phyloP scores from a whole-genome alignment of 1,140 invertebrate genomes.

The Antheraea mylitta region DNA sequence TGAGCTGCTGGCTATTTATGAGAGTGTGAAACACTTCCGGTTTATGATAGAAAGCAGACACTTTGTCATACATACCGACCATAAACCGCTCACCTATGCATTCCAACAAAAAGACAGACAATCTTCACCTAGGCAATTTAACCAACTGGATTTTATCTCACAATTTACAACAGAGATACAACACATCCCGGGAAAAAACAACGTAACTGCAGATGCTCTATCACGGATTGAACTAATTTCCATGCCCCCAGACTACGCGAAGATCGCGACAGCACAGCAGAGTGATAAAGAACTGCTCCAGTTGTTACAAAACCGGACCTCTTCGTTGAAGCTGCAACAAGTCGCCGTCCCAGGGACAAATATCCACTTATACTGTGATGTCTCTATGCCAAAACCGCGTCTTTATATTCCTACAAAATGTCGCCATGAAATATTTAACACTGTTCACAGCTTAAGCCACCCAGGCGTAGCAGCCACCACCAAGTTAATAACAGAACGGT shows the following conservation, averaged over 20 bases:
- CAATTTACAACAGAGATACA: slow-evolving; percentile 19
- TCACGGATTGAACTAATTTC: slow-evolving; percentile 9
- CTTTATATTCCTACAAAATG: background rate
- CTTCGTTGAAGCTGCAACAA: background rate
- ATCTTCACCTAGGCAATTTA: slow-evolving; percentile 36
- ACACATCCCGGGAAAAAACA: slow-evolving; percentile 46
- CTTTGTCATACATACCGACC: slow-evolving; percentile 1
- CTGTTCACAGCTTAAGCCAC: slow-evolving; percentile 1
- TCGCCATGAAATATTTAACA: background rate
- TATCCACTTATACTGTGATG: background rate
- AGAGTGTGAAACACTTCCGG: slow-evolving; percentile 24
- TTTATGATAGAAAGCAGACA: slow-evolving; percentile 13
- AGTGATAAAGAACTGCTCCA: background rate
- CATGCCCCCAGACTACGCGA: background rate
- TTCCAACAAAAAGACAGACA: slow-evolving; percentile 6
- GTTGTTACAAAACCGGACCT: background rate
- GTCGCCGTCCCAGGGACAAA: background rate
- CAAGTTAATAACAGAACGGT: background rate
- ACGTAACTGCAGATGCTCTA: slow-evolving; percentile 39
- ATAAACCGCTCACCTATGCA: slow-evolving; percentile 3
- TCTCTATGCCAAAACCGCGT: background rate
- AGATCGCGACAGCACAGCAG: background rate
- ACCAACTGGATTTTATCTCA: slow-evolving; percentile 56
- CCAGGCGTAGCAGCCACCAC: background rate
- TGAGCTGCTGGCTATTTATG: slow-evolving; percentile 28